Evolutionary conservation across 2,888 invertebrate species (phyloP), one percentile per base, ranked within the genome.

Genomic region (Sminthurinus aureus): DNA sequence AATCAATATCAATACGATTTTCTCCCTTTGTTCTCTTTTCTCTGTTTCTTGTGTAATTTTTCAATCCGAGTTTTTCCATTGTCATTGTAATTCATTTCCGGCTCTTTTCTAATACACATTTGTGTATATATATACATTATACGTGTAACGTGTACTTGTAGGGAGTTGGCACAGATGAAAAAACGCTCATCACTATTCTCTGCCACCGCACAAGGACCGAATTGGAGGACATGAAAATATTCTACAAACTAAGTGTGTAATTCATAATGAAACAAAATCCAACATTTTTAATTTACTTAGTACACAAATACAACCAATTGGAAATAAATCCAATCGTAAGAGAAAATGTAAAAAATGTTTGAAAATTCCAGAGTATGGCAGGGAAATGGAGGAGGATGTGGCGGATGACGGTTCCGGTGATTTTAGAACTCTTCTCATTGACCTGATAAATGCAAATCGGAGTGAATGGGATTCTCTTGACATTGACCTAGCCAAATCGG

Each of bases 331-430:
- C 71, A 22, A 22, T 71, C 24, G 71, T 20, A 69, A n/a, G 20
- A 24, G 24, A 26, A 26, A 71, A 26, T 69, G 15, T 24, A 11
- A 71, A 26, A 26, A 26, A 71, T 71, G 20, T 22, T 2, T 13
- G 24, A 71, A 26, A 22, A 24, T 24, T 1, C 6, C 6, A 91
- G 91, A 91, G 83, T 90, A 89, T 85, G 89, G 88, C 4, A 88
- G 87, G 77, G 89, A 89, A 24, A 89, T 91, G 85, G 91, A 91
- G 83, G 87, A 89, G 26, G 91, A 90, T 85, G 89, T 91, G n/a
- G 87, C 89, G 77, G 90, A 90, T 78, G 92, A 92, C 85, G 90
- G 91, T 8, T 91, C 91, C 86, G 92, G 92, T 12, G 90, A 91
- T 87, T 91, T 92, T 88, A 90, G 91, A 85, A 89, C 90, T 8